Evolutionary conservation across 2,888 invertebrate genomes (phyloP).

Genomic region (Nymphalis polychloros): DNA sequence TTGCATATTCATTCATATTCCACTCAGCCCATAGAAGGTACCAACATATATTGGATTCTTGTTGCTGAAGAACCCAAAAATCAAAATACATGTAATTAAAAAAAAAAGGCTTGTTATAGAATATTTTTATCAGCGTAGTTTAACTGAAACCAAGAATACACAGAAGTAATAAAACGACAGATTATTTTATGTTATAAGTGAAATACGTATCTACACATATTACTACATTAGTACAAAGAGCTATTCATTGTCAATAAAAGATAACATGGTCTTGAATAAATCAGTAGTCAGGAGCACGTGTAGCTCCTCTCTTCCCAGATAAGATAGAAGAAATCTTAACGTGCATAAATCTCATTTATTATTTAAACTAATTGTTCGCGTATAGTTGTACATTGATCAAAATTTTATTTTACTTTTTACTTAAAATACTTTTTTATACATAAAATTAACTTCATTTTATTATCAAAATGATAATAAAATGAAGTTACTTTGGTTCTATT

Average conservation of each 20-base stretch:
- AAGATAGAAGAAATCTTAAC: conserved; percentile 48
- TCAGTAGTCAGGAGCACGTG: conserved; percentile 42
- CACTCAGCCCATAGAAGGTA: no score
- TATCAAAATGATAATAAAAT: no score
- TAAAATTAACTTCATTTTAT: no score
- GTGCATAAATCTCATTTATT: conserved; percentile 23
- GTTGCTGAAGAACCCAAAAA: no score
- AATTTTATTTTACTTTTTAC: no score
- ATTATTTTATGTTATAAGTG: not conserved
- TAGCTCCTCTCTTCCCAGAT: conserved; percentile 51
- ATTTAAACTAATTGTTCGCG: conserved; percentile 1
- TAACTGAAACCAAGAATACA: conserved; percentile 1
- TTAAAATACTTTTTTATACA: no score
- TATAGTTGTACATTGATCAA: not conserved
- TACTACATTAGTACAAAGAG: conserved; percentile 44
- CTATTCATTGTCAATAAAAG: conserved; percentile 49
- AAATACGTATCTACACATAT: not conserved
- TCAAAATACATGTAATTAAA: no score
- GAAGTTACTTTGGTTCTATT: no score
- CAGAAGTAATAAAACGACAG: not conserved
- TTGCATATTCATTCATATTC: no score
- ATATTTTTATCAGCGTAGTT: not conserved
- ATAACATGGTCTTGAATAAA: conserved; percentile 48
- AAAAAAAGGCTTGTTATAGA: not conserved
- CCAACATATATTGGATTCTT: no score